Conservation (phyloP, 1,140 invertebrate species). For the Neotoxoptera formosana region DNA sequence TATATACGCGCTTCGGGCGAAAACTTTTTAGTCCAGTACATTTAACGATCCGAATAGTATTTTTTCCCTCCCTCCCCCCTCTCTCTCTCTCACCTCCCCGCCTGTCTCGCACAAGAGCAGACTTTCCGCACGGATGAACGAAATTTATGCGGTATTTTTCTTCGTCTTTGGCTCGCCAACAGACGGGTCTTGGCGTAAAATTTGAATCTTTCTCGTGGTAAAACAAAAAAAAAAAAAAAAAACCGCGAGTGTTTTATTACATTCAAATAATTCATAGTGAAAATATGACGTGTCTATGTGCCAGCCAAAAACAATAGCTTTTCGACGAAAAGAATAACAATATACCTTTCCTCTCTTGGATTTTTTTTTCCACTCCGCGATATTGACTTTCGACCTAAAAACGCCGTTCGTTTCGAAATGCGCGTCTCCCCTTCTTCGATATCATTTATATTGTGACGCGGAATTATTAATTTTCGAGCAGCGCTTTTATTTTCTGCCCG, state of each 20-base stretch:
- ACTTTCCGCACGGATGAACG: constrained; percentile 43
- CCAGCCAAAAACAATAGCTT: neutral
- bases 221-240: too few species aligned
- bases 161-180: neutral
- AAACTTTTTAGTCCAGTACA: constrained; percentile 51
- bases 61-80: too few species aligned
- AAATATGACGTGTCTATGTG: constrained; percentile 12
- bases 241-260: neutral
- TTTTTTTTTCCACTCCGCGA: neutral
- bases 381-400: neutral
- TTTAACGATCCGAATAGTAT: constrained; percentile 45
- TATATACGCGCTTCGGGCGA: neutral
- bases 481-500: neutral
- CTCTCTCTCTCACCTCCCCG: too few species aligned
- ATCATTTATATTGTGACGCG: neutral
- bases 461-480: neutral
- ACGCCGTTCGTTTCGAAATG: neutral
- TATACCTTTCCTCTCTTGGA: neutral
- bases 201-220: neutral
- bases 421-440: neutral
- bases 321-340: neutral
- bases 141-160: constrained; percentile 47
- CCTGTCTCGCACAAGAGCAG: neutral
- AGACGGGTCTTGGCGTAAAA: constrained; percentile 21
- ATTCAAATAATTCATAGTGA: neutral